Evolutionary conservation across 53 echinoderm and acorn worm genomes (phyloP), one percentile per base, ranked within the genome.

Genomic region (Stichopus horrens): DNA sequence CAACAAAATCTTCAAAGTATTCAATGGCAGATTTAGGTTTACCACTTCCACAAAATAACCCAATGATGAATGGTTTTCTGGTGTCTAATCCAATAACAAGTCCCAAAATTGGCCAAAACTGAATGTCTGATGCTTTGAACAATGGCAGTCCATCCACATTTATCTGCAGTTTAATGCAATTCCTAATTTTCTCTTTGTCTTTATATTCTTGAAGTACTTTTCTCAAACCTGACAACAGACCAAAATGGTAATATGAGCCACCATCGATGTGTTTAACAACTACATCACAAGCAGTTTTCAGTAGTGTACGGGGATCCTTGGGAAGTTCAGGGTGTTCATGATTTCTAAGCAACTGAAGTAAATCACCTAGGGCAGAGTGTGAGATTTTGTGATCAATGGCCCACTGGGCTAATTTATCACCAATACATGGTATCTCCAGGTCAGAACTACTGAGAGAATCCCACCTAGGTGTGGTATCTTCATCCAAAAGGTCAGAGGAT

Each of bases 51-150:
- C 55, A 80, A 54, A 16, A 80, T n/a, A 80, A 16, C 5, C 80
- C 55, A 80, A 80, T 55, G n/a, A 80, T 57, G 57, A 80, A 54
- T 54, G 16, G 11, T 37, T 23, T 63, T 60, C 63, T 85, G 83
- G 56, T 7, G 7, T 20, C 6, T 9, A 80, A 16, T 5, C 55
- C 55, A 7, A 54, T 54, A 53, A 80, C 80, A 74, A 74, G 23
- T 74, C 75, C 92, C 74, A 92, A 79, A 80, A 92, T 92, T 59
- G 92, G 92, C 92, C 92, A 92, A 79, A 90, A 90, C 13, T 90
- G 90, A 55, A 52, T 53, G n/a, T 73, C 74, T 8, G 79, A 86
- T 55, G 74, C 9, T 76, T 79, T 90, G 54, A 90, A 90, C 57
- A 92, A 55, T 19, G 92, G 92, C 18, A 92, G n/a, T 52, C 92